These are phyloP conservation scores for Lepisosteus osseus DNA, from an alignment of 2,113 vertebrate species.

Conservation along the genomic window DNA sequence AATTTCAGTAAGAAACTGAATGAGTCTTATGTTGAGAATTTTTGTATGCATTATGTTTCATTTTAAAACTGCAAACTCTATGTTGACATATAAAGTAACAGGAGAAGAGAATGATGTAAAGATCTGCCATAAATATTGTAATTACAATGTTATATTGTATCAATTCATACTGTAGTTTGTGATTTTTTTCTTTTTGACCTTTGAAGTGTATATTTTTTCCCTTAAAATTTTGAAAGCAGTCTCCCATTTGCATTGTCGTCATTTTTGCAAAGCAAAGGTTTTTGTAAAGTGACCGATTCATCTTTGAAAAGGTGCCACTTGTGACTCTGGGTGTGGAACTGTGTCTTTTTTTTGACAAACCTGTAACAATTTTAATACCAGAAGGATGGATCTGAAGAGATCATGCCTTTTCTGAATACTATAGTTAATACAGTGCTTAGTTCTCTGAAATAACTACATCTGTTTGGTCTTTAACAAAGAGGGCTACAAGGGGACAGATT, in stretches of 20 bases:
- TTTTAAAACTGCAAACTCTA: slow-evolving; percentile 28
- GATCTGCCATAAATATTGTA: slow-evolving; percentile 59
- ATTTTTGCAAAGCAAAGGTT: slow-evolving; percentile 7
- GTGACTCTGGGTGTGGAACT: slow-evolving; percentile 11
- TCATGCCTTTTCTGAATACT: not conserved
- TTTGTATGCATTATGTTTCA: slow-evolving; percentile 22
- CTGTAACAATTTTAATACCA: not conserved
- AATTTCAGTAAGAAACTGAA: slow-evolving; percentile 11
- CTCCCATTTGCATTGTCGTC: slow-evolving; percentile 42
- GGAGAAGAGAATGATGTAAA: slow-evolving; percentile 42
- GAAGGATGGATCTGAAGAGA: not conserved
- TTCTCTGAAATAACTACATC: too few species aligned
- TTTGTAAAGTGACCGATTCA: not conserved
- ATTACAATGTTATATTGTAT: slow-evolving; percentile 55
- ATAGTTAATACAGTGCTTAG: not conserved
- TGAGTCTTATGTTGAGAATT: slow-evolving; percentile 9
- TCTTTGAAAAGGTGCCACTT: not conserved
- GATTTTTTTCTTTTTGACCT: slow-evolving; percentile 48
- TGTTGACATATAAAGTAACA: slow-evolving; percentile 22
- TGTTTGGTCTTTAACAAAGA: too few species aligned
- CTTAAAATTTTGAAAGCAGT: slow-evolving; percentile 58
- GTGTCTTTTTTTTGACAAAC: not conserved
- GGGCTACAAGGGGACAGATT: too few species aligned
- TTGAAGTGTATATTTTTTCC: slow-evolving; percentile 56
- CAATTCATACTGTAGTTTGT: slow-evolving; percentile 53